These are phyloP conservation scores for Doris montereyensis DNA, from an alignment of 2,888 invertebrate species.

Conservation along the genomic window DNA sequence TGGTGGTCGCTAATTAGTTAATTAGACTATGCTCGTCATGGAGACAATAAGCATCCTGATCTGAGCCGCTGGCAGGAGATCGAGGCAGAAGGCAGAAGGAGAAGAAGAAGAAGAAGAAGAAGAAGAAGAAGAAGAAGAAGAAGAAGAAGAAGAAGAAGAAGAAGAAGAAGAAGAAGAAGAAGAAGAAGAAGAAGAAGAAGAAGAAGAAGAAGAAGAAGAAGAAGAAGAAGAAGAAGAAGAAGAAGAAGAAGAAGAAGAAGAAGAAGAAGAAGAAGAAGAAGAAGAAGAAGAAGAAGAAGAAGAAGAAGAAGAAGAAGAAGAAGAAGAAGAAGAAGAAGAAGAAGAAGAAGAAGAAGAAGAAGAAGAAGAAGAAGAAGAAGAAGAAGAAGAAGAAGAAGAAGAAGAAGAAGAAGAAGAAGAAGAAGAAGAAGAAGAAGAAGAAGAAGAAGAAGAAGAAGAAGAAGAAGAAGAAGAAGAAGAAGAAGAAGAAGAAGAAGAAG, in stretches of 20 bases:
- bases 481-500: not conserved
- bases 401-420: not conserved
- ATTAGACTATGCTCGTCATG: not conserved
- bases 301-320: constrained; percentile 31
- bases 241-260: no score
- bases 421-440: not conserved
- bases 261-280: not conserved
- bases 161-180: no score
- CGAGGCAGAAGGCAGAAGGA: no score
- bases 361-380: not conserved
- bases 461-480: not conserved
- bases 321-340: constrained; percentile 29
- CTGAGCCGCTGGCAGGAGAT: not conserved
- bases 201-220: no score
- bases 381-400: constrained; percentile 10
- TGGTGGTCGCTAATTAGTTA: not conserved
- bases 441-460: not conserved
- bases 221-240: no score
- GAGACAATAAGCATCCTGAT: not conserved
- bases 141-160: no score
- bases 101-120: no score
- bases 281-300: constrained; percentile 34
- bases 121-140: no score
- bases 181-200: no score
- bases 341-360: constrained; percentile 23